Percentiles rank a stretch among this genome's conserved stretches.
Evolutionary conservation across 2,113 vertebrate species (phyloP).

Genomic region (Gobiocypris rarus): DNA sequence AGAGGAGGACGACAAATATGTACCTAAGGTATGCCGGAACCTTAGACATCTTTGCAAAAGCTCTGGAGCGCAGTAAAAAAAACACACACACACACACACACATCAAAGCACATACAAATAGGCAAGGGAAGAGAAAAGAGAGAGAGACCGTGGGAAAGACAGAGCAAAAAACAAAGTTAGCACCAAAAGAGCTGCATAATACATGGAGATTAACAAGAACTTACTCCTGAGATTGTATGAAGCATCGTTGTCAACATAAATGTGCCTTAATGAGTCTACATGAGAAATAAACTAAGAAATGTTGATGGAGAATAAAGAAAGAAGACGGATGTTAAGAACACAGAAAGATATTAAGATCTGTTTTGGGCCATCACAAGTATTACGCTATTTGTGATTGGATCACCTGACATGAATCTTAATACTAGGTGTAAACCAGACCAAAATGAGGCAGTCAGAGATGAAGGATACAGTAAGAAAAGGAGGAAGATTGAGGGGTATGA

Average conservation of each 20-base stretch:
- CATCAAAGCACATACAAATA: background rate
- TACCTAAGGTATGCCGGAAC: conserved; percentile 61
- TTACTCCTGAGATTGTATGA: conserved; percentile 4
- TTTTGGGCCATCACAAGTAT: background rate
- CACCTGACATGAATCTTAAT: background rate
- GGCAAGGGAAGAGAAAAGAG: conserved; percentile 3
- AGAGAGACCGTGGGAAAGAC: conserved; percentile 1
- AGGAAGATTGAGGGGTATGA: background rate
- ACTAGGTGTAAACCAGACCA: background rate
- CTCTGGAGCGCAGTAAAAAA: conserved; percentile 52
- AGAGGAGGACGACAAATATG: conserved; percentile 30
- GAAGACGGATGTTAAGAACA: background rate
- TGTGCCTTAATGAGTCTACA: background rate
- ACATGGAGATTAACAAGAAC: background rate
- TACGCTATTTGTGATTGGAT: background rate
- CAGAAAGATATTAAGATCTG: background rate
- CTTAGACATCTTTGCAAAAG: conserved; percentile 62
- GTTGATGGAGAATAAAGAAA: no score
- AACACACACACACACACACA: background rate
- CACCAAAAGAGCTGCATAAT: background rate
- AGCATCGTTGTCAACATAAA: background rate
- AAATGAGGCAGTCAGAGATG: background rate
- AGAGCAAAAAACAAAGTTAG: conserved; percentile 16
- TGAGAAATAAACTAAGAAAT: background rate
- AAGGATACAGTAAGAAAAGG: background rate